Base-by-base conservation (phyloP, 2,888 invertebrate genomes). In the Plemyria rubiginata region DNA sequence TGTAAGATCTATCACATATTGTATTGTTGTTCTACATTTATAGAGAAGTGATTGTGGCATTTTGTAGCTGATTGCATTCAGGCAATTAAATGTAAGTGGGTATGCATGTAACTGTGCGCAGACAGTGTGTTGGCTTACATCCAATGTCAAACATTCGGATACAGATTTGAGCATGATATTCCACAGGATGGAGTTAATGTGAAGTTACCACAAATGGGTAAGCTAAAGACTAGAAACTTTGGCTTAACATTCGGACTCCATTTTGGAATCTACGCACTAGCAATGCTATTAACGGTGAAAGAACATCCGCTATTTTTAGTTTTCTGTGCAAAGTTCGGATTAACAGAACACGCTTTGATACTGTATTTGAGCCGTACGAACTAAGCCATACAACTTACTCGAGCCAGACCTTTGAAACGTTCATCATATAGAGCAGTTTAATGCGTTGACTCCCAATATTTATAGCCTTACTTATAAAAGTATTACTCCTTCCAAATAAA, bases 101-200 rank as follows among this genome's bases (percentile, higher is more conserved):
- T 52, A 61, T 61, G 51, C 56, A 62, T 52, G 52, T 52, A 55
- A 55, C 55, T 55, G 32, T 29, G 49, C 41, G 52, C 48, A 52
- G 45, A 12, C 48, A 48, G 28, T 48, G 46, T 52, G 41, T 56
- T 62, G 61, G 61, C 61, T 52, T 62, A 62, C 46, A 56, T 62
- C 61, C 61, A 62, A 56, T 56, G 29, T 61, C 55, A 61, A 61
- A 46, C 41, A 41, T 55, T 55, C 52, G 51, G 55, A 40, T 61
- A 55, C 45, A 45, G 50, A 50, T 50, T 50, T 50, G 50, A 50
- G 50, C 28, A 54, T 45, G 43, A 46, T 55, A 45, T 51, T 40
- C 60, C 51, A 38, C 51, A 45, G 45, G 45, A 45, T 51, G 45
- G 22, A 50, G 54, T 36, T 54, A 50, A 29, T 51, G 50, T 45